Conservation (phyloP, 2,888 invertebrate genomes). For the Matsumyia berberina region DNA sequence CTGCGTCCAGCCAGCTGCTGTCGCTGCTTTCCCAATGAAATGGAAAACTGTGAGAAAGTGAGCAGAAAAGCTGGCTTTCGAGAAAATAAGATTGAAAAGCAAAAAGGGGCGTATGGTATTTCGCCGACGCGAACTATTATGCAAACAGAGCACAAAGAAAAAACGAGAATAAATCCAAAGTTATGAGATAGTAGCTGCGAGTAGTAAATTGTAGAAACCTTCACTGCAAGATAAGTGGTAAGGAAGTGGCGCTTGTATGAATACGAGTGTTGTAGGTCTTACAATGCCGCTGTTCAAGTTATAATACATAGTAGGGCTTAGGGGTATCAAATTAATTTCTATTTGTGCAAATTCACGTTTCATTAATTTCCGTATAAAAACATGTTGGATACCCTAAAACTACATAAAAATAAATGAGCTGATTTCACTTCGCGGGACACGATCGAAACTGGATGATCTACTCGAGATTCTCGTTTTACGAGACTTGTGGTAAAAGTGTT, state of each 20-base stretch:
- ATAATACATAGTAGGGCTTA: conserved; percentile 55
- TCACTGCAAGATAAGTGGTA: conserved; percentile 15
- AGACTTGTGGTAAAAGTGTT: not conserved
- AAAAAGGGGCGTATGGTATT: conserved; percentile 38
- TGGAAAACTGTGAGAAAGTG: conserved; percentile 76
- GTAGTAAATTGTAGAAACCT: conserved; percentile 17
- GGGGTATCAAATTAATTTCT: conserved; percentile 60
- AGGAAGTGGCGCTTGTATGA: conserved; percentile 33
- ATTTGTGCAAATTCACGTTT: conserved; percentile 40
- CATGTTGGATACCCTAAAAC: conserved; percentile 28
- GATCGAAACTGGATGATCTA: not conserved
- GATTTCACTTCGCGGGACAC: conserved; percentile 26
- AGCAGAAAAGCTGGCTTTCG: conserved; percentile 57
- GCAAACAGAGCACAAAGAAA: conserved; percentile 61
- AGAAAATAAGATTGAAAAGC: conserved; percentile 61
- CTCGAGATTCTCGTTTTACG: too few species aligned
- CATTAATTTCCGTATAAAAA: conserved; percentile 58
- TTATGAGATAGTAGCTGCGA: conserved; percentile 32
- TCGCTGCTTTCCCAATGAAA: conserved; percentile 65
- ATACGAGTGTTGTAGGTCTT: conserved; percentile 30
- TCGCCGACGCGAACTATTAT: conserved; percentile 53
- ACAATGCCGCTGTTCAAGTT: conserved; percentile 23
- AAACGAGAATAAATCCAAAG: conserved; percentile 52
- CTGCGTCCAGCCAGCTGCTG: conserved; percentile 34
- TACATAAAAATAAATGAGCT: conserved; percentile 1